phyloP scores from a whole-genome alignment of 2,113 vertebrate genomes.

The Albula goreensis region DNA sequence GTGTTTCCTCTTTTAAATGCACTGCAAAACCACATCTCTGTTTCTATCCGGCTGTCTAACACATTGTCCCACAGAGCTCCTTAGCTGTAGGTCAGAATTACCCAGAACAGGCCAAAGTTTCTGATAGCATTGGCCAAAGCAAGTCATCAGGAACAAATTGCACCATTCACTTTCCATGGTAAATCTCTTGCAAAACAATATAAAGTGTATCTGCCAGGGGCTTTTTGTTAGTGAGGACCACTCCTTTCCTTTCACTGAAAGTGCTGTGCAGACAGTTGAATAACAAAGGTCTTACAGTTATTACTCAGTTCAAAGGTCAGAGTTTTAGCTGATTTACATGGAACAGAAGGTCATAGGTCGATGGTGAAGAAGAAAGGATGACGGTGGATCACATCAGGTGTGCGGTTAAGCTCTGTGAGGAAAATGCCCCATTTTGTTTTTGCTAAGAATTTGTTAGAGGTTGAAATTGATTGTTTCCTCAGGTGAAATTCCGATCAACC shows the following conservation, averaged over 20 bases:
- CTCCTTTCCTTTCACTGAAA: not conserved
- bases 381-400: not conserved
- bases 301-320: not conserved
- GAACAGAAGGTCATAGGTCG: not conserved
- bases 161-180: too few species aligned
- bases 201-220: not conserved
- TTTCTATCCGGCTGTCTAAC: too few species aligned
- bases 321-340: not conserved
- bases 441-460: not conserved
- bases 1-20: too few species aligned
- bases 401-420: not conserved
- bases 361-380: not conserved
- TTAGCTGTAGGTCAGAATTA: too few species aligned
- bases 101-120: too few species aligned
- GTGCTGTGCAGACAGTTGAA: not conserved
- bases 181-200: too few species aligned
- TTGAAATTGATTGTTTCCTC: too few species aligned
- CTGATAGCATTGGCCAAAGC: too few species aligned
- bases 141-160: too few species aligned
- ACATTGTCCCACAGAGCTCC: too few species aligned
- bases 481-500: too few species aligned
- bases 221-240: not conserved
- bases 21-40: too few species aligned
- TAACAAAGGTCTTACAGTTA: not conserved
- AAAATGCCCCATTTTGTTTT: not conserved